Evolutionary conservation across 2,888 invertebrate species (phyloP), one percentile per base, ranked within the genome.

Genomic region (Cinara cedri): DNA sequence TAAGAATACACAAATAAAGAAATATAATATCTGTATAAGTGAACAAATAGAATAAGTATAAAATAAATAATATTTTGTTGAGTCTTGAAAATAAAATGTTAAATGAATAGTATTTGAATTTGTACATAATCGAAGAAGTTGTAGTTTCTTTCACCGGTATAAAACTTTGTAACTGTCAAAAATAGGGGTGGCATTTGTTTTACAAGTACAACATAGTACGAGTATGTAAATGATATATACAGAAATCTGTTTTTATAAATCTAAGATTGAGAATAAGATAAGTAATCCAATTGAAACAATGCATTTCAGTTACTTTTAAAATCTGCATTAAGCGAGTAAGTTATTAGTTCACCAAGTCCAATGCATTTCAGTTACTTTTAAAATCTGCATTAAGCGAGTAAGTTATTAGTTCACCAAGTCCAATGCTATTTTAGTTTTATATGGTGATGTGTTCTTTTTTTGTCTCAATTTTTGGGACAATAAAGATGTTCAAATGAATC

Each of bases 111-210:
- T 54, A 54, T 54, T 19, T 8, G 54, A 54, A 54, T 54, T n/a
- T 16, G 44, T 46, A 19, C 19, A 44, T 65, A 65, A 65, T 65
- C 21, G 65, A 44, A 46, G 65, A 65, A 65, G 65, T 65, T 65
- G 44, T 65, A 65, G 55, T 55, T 55, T 55, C 6, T 9, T 55
- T 21, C 55, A 13, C 21, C 11, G n/a, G 11, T n/a, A 11, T n/a
- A 55, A 19, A 55, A 55, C 55, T 21, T 54, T 55, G 55, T 55
- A 21, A 46, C 13, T 21, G 65, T 65, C 46, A 68, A 26, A 24
- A 26, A 68, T 51, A 16, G 51, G 42, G 44, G 19, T 19, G 46
- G 10, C 19, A 11, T 55, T 55, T 55, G 21, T 21, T 55, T 11
- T 55, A 55, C 19, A 21, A 21, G 11, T 46, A 21, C 44, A 16